These are phyloP conservation scores for Delia radicum DNA, from an alignment of 1,140 invertebrate genomes.

Conservation along the genomic window DNA sequence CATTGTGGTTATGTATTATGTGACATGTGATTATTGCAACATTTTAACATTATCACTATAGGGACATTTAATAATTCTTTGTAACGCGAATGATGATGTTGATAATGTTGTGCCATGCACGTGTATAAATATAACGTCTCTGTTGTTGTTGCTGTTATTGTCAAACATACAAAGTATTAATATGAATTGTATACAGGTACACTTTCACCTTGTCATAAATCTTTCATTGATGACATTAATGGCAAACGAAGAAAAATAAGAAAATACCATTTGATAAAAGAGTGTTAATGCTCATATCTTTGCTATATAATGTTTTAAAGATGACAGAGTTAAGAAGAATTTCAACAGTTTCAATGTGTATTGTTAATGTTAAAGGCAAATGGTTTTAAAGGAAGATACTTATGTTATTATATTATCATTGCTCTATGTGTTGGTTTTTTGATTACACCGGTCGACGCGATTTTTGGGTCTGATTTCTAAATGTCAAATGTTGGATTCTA, in stretches of 20 bases:
- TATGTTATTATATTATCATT: background rate
- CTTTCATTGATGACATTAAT: constrained; percentile 34
- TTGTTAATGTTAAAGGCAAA: background rate
- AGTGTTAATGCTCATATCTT: background rate
- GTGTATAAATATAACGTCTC: background rate
- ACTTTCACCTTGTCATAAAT: constrained; percentile 32
- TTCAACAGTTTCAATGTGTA: background rate
- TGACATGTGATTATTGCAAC: background rate
- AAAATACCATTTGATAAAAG: background rate
- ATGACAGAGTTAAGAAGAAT: background rate
- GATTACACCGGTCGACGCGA: background rate
- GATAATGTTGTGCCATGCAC: background rate
- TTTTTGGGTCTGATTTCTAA: too few species aligned
- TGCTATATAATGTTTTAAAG: background rate
- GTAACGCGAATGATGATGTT: background rate
- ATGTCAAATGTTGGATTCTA: too few species aligned
- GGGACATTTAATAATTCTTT: background rate
- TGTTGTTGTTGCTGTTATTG: constrained; percentile 2
- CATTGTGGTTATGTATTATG: background rate
- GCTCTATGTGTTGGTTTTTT: background rate
- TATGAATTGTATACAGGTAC: constrained; percentile 1
- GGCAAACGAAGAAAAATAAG: background rate
- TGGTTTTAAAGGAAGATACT: background rate
- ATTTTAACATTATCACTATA: background rate
- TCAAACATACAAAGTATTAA: background rate